phyloP scores from a whole-genome alignment of 2,113 vertebrate species.

The Lontra canadensis region DNA sequence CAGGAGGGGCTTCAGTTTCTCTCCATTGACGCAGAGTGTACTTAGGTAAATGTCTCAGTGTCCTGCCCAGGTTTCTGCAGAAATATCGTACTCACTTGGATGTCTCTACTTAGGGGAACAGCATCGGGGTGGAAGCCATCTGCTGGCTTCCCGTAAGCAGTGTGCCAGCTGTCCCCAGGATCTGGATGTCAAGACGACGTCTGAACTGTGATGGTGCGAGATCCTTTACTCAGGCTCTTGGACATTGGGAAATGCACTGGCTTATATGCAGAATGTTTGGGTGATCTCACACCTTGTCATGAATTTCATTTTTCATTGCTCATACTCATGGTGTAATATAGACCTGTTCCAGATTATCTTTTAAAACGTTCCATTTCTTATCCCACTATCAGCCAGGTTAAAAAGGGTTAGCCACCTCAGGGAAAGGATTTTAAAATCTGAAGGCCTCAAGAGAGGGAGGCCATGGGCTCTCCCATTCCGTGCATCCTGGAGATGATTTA shows the following conservation, averaged over 20 bases:
- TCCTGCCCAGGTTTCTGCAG: not conserved
- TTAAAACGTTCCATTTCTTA: not conserved
- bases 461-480: not conserved
- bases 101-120: not conserved
- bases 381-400: not conserved
- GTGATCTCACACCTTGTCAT: not conserved
- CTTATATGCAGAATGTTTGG: not conserved
- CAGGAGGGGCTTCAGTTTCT: not conserved
- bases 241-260: not conserved
- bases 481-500: not conserved
- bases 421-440: not conserved
- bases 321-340: not conserved
- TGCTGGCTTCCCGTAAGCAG: not conserved
- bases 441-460: not conserved
- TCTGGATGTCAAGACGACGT: not conserved
- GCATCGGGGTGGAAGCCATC: rapidly evolving
- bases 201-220: too few species aligned
- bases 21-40: not conserved
- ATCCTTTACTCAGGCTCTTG: too few species aligned
- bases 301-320: not conserved
- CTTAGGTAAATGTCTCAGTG: not conserved
- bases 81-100: not conserved
- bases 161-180: not conserved
- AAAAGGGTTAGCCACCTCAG: not conserved
- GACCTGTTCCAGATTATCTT: not conserved